Evolutionary conservation across 2,797 vertebrate species (phyloP).

Genomic region (Uromys caudimaculatus): DNA sequence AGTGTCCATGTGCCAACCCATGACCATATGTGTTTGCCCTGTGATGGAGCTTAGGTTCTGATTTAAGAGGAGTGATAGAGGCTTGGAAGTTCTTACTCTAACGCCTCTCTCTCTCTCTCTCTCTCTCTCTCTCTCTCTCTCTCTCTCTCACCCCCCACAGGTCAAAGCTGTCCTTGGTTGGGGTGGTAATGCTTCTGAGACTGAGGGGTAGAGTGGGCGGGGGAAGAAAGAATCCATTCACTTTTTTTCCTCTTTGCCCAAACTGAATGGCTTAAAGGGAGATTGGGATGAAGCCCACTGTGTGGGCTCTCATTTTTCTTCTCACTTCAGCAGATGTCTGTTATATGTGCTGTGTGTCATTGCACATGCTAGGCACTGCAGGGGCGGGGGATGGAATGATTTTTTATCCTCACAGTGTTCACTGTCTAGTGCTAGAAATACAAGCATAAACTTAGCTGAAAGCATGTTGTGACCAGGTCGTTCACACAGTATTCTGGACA

Average conservation of each 20-base stretch:
- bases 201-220: neutral
- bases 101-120: neutral
- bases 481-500: neutral
- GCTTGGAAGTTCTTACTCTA: neutral
- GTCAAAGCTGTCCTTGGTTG: neutral
- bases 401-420: constrained; percentile 27
- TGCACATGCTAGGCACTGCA: neutral
- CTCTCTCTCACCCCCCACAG: neutral
- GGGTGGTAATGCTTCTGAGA: neutral
- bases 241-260: neutral
- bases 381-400: neutral
- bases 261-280: constrained; percentile 30
- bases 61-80: neutral
- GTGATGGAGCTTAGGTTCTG: neutral
- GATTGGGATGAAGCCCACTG: neutral
- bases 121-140: neutral
- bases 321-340: neutral
- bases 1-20: neutral
- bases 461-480: constrained; percentile 29
- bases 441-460: constrained; percentile 33
- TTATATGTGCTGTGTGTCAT: neutral
- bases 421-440: constrained; percentile 14
- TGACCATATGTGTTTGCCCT: neutral
- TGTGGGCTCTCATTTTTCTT: constrained; percentile 7
- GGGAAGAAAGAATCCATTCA: neutral